Evolutionary conservation across 2,888 invertebrate genomes (phyloP), one percentile per base, ranked within the genome.

Genomic region (Listrodromus nycthemerus): DNA sequence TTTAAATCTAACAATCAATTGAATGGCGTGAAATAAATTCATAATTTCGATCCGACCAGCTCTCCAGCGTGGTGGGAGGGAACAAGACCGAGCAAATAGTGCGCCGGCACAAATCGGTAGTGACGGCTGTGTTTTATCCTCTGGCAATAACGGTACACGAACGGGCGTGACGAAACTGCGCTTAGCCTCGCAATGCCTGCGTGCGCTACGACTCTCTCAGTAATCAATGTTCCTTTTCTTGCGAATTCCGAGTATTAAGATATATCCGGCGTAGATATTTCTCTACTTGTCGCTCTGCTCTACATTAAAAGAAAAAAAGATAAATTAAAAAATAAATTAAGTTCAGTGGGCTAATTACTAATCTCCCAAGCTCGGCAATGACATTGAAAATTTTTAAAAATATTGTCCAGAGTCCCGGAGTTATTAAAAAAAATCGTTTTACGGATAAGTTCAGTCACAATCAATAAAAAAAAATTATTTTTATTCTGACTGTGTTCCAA

Each of bases 141-240:
- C 61, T 48, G 19, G 73, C 61, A 61, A 73, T 73, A 73, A 73
- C 73, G 61, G 73, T 27, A 73, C 61, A n/a, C 73, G 61, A 73
- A 73, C 61, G 73, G 19, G 61, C 61, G 73, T 61, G 73, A 73
- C 58, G 58, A 55, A 45, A 48, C 73, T 27, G 19, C 48, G 73
- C 73, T 71, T 71, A 27, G n/a, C 24, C 61, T 45, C 27, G 73
- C 58, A 45, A 73, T 61, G 52, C 41, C 61, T 19, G 30, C 73
- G 7, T 48, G 73, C 41, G 19, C 27, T 41, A n/a, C 61, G 21
- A 71, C 16, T 71, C 61, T 73, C 24, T 8, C 21, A 55, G 58
- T 27, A 30, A 58, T 58, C 24, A 6, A 58, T 58, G 58, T 55
- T 13, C 4, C 8, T 8, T 55, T 50, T 50, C 19, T 50, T 50